Evolutionary conservation across 2,797 vertebrate genomes (phyloP).

Genomic region (Hafferia zeledoni): DNA sequence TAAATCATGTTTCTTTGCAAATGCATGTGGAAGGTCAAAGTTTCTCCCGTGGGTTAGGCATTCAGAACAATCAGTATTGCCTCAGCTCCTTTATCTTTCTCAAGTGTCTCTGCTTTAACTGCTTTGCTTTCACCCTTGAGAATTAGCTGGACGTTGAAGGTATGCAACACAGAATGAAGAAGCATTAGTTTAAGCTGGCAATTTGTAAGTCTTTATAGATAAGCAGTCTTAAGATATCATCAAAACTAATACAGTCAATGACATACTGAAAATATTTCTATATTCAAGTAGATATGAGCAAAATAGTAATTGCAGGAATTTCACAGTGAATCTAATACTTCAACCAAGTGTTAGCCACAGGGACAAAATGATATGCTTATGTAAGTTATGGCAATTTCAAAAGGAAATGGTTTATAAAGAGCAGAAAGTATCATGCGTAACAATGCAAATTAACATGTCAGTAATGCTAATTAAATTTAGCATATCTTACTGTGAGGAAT

Average conservation of each 20-base stretch:
- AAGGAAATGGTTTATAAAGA: constrained; percentile 29
- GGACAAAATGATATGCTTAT: constrained; percentile 30
- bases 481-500: neutral
- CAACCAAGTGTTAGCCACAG: constrained; percentile 11
- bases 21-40: neutral
- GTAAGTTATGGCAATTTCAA: constrained; percentile 48
- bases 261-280: constrained; percentile 28
- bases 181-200: constrained; percentile 33
- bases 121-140: neutral
- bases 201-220: constrained; percentile 48
- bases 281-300: constrained; percentile 40
- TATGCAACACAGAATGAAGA: neutral
- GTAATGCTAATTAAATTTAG: constrained; percentile 47
- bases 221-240: constrained; percentile 53
- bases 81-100: neutral
- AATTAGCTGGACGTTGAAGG: neutral
- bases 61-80: neutral
- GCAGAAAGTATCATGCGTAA: constrained; percentile 6
- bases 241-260: constrained; percentile 27
- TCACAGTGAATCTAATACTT: constrained; percentile 46
- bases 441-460: constrained; percentile 25
- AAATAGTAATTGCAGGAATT: constrained; percentile 54
- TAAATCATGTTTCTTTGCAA: neutral
- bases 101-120: neutral
- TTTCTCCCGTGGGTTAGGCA: neutral